Evolutionary conservation across 2,888 invertebrate species (phyloP), one percentile per base, ranked within the genome.

Genomic region (Calliphora vomitoria): DNA sequence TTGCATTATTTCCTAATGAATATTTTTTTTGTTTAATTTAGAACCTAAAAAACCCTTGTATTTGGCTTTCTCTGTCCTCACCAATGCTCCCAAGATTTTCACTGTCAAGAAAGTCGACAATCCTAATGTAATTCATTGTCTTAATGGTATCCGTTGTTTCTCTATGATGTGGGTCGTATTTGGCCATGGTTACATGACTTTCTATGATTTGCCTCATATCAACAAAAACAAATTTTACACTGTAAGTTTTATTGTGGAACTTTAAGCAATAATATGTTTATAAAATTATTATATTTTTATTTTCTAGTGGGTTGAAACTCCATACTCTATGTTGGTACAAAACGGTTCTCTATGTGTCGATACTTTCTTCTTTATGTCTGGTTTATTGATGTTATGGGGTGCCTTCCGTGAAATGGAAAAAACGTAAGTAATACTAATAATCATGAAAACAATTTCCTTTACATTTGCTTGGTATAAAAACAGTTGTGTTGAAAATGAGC

Each of bases 281-380:
- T 38, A 44, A 66, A 60, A 1, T 38, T 64, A 20, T 44, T 44
- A 13, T 44, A 0, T 68, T 25, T 44, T 18, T 69, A 4, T 50
- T 15, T 88, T 85, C 15, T 69, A 92, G 92, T 93, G 93, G 93
- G 47, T 90, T n/a, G 81, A 92, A 88, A 92, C 93, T 0, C 92
- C 93, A 0, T 93, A 90, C 76, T 93, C 93, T 0, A 92, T 93
- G 92, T 86, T 93, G 50, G 91, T 93, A 1, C 90, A 94, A 92
- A 89, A 95, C 91, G 95, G 93, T 89, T 89, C 95, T 0, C 93
- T 95, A 8, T 94, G 95, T 1, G 96, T 96, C 0, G 96, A 96
- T 85, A 95, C 96, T 0, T 96, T 96, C 91, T 95, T 96, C 90
- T 92, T 95, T 25, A 91, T 96, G 89, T 95, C 95, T 89, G 96